Evolutionary conservation across 1,140 invertebrate species (phyloP), one percentile per base, ranked within the genome.

Genomic region (Apis laboriosa): DNA sequence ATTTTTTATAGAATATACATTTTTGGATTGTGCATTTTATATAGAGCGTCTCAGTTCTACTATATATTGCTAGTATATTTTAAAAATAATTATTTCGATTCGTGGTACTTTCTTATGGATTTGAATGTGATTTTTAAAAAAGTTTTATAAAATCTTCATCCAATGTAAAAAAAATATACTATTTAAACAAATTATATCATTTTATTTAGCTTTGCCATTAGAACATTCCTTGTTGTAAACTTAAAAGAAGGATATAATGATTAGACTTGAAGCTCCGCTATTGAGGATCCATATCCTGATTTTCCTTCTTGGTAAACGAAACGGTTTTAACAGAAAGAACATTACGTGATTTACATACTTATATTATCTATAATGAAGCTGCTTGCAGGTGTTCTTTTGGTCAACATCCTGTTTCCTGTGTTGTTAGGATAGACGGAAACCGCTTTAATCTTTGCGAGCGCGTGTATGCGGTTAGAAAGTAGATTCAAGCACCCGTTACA

Each of bases 371-470:
- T 51, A 78, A 84, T 55, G 71, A 74, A 60, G 58, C n/a, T 78
- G 56, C 21, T 68, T 56, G 19, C 70, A 66, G 73, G 73, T 70
- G 55, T 63, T 66, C 84, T 77, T 71, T 80, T 80, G 80, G 86
- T 86, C 85, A 86, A 86, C 85, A 88, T 86, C 86, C 86, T 88
- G 86, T 83, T 88, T 88, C 85, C 86, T 88, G 84, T 76, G 55
- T 63, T 70, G 66, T 61, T 75, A 60, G 21, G 61, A 34, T 43
- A 60, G 63, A 76, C 53, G 80, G 34, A 74, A 66, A 19, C 63
- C 28, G 13, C 12, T 58, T 13, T 71, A 76, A 77, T 77, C 34
- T 74, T 28, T 19, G 9, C 17, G 13, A 34, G 19, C 19, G 13
- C 55, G 55, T 53, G 68, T 72, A 51, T 63, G 67, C 43, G n/a